These are phyloP conservation scores for Apaloderma vittatum DNA, from an alignment of 2,113 vertebrate genomes.

Conservation along the genomic window DNA sequence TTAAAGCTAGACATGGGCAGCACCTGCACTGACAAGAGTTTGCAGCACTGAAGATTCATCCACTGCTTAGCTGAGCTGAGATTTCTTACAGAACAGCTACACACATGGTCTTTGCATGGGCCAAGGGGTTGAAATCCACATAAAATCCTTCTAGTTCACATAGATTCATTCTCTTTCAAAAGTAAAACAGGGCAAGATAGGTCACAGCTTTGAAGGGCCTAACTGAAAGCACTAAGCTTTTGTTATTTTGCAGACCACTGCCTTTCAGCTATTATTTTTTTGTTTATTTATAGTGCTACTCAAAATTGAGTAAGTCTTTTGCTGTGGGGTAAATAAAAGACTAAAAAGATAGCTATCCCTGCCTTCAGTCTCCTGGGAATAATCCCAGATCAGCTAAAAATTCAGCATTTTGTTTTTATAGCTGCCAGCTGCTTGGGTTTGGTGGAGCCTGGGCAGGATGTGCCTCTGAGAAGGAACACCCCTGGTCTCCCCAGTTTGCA, in stretches of 20 bases:
- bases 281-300: slow-evolving; percentile 7
- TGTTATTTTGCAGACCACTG: not conserved
- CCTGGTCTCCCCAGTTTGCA: not conserved
- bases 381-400: not conserved
- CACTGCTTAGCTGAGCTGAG: not conserved
- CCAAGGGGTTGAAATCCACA: not conserved
- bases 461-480: not conserved
- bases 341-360: not conserved
- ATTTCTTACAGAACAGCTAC: not conserved
- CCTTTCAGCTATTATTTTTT: not conserved
- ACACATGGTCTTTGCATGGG: accelerated
- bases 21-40: not conserved
- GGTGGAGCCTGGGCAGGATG: accelerated
- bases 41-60: not conserved
- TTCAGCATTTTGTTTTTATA: not conserved
- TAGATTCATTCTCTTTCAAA: not conserved
- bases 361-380: not conserved
- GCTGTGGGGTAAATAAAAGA: not conserved
- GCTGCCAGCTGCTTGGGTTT: accelerated
- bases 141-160: not conserved
- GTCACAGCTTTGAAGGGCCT: not conserved
- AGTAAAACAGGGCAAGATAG: not conserved
- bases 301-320: slow-evolving; percentile 46
- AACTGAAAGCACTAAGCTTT: not conserved
- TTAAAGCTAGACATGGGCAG: not conserved